Conservation (phyloP, 2,797 vertebrate genomes). For the Platalea minor region DNA sequence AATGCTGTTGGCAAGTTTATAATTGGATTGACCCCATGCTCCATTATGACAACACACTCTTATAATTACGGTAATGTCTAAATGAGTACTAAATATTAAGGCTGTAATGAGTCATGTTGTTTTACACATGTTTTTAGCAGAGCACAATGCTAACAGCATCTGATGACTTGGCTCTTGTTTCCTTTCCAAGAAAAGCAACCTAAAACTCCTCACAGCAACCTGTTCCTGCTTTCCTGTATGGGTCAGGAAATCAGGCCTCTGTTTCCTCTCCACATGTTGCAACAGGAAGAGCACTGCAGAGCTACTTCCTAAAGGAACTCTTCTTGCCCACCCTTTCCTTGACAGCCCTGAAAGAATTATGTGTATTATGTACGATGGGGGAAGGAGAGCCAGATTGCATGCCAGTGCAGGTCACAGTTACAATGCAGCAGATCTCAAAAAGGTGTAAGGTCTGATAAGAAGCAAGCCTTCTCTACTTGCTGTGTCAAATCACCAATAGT, state of each 20-base stretch:
- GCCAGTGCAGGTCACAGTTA: constrained; percentile 78
- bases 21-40: constrained; percentile 32
- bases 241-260: constrained; percentile 75
- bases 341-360: constrained; percentile 82
- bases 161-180: constrained; percentile 69
- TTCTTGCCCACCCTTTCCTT: constrained; percentile 76
- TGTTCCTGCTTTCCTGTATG: constrained; percentile 80
- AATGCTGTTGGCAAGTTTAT: not conserved
- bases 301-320: constrained; percentile 84
- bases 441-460: constrained; percentile 81
- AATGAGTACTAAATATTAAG: constrained; percentile 11
- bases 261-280: constrained; percentile 78
- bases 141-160: constrained; percentile 53
- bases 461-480: constrained; percentile 75
- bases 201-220: constrained; percentile 73
- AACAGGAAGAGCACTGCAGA: constrained; percentile 76
- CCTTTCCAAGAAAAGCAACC: constrained; percentile 76
- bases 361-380: constrained; percentile 64
- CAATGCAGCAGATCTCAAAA: constrained; percentile 72
- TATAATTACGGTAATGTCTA: constrained; percentile 29
- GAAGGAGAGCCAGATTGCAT: constrained; percentile 80
- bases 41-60: constrained; percentile 13
- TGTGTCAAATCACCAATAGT: constrained; percentile 61
- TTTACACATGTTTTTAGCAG: constrained; percentile 56
- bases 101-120: constrained; percentile 9